These are phyloP conservation scores for Drosophila merina DNA, from an alignment of 2,888 invertebrate species.

Conservation along the genomic window DNA sequence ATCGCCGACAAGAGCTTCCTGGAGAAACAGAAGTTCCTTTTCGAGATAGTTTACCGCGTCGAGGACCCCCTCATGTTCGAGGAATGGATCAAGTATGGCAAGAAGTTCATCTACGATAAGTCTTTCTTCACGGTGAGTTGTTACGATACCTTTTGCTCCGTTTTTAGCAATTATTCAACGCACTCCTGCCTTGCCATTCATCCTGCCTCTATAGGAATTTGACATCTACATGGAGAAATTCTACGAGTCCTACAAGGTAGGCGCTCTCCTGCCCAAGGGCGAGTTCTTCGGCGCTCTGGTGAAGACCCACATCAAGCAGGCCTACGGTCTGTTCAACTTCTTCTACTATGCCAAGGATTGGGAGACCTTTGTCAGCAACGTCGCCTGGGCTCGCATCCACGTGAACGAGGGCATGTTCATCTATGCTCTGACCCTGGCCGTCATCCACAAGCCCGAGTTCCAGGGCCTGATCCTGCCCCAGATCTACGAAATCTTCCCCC, in stretches of 20 bases:
- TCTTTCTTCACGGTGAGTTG: slow-evolving; percentile 64
- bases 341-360: slow-evolving; percentile 89
- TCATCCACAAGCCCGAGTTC: slow-evolving; percentile 88
- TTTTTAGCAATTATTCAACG: background rate
- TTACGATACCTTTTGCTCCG: too few relatives aligned
- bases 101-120: slow-evolving; percentile 59
- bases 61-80: slow-evolving; percentile 77
- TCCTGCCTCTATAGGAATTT: slow-evolving; percentile 51
- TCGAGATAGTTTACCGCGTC: slow-evolving; percentile 70
- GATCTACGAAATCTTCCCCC: slow-evolving; percentile 91
- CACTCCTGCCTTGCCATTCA: background rate
- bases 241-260: slow-evolving; percentile 71
- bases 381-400: slow-evolving; percentile 88
- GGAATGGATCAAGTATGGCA: slow-evolving; percentile 75
- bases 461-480: slow-evolving; percentile 88
- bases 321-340: slow-evolving; percentile 86
- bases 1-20: slow-evolving; percentile 72
- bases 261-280: slow-evolving; percentile 85
- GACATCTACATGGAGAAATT: slow-evolving; percentile 75
- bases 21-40: slow-evolving; percentile 75
- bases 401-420: slow-evolving; percentile 91
- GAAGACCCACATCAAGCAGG: slow-evolving; percentile 85
- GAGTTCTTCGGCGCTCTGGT: slow-evolving; percentile 85
- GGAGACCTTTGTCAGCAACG: slow-evolving; percentile 88
- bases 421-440: slow-evolving; percentile 88